Evolutionary conservation across 2,797 vertebrate species (phyloP).

Genomic region (Astyanax mexicanus): DNA sequence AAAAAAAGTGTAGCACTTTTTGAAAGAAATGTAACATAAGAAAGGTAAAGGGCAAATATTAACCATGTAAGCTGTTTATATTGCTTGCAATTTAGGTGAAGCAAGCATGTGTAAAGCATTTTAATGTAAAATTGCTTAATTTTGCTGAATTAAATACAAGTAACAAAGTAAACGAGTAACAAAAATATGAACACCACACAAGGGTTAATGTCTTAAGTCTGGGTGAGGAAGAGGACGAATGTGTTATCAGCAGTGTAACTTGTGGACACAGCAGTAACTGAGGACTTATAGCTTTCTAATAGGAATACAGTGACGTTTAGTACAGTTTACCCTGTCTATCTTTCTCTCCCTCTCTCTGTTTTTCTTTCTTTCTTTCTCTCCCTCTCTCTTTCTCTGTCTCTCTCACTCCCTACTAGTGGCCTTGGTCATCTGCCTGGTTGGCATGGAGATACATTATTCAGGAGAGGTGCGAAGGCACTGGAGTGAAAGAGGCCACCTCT

Average conservation of each 20-base stretch:
- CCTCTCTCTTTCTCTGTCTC: neutral
- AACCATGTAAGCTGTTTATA: no score
- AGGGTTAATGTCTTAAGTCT: no score
- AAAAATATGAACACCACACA: no score
- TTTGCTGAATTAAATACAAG: no score
- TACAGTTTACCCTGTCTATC: neutral
- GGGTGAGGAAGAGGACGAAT: neutral
- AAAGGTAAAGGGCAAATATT: no score
- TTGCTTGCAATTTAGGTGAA: no score
- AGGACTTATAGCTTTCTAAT: neutral
- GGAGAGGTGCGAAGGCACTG: conserved; percentile 44
- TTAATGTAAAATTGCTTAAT: no score
- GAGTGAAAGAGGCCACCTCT: conserved; percentile 53
- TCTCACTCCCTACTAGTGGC: no score
- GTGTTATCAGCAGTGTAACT: neutral
- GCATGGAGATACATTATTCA: conserved; percentile 42
- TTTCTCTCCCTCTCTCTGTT: neutral
- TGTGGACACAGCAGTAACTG: neutral
- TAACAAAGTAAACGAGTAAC: no score
- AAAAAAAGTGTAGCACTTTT: no score
- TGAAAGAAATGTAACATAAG: no score
- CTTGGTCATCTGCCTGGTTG: conserved; percentile 39
- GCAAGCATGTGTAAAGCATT: no score
- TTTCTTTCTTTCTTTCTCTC: neutral
- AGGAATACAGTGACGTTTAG: neutral